Evolutionary conservation across 1,140 invertebrate genomes (phyloP), one percentile per base, ranked within the genome.

Genomic region (Drosophila pachea): DNA sequence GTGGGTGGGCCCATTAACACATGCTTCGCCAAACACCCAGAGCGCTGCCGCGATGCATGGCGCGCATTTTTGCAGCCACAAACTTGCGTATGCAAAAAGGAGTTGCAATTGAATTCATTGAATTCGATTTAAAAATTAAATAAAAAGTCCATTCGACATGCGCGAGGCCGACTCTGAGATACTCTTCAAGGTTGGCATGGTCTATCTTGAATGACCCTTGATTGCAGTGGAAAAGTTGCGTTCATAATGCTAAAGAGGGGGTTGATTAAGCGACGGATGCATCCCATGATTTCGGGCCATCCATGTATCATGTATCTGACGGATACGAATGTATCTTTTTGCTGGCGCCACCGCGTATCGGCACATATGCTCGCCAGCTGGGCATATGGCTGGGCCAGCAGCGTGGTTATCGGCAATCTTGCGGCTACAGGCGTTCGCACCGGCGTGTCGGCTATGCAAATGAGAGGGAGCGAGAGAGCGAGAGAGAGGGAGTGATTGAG

Each of bases 81-180:
- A 81, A 81, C 74, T 86, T 86, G 81, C 68, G 76, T 81, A 86
- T 86, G 76, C 76, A 86, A 75, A 66, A 69, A 72, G 76, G 64
- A 74, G 77, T 75, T 86, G 82, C 68, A 81, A 81, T 86, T 76
- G 71, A 81, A 75, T 86, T 86, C 81, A 86, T 81, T 74, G 81
- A 86, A 86, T 86, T 81, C 81, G 77, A 81, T 86, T 86, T 86
- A 74, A 86, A 86, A 77, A 66, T 67, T 63, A 71, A 79, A 76
- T 76, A 35, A 63, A 74, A 76, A 52, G 8, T 40, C 53, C 29
- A 22, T 32, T 56, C n/a, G 29, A 22, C 22, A 31, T 45, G 45
- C 8, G 33, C 45, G 40, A 33, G 40, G 40, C 29, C 38, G 50
- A 53, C 33, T 38, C 6, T 22, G 35, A 55, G 36, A 40, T 56